Evolutionary conservation across 2,113 vertebrate genomes (phyloP), one percentile per base, ranked within the genome.

Genomic region (Tragelaphus buxtoni): DNA sequence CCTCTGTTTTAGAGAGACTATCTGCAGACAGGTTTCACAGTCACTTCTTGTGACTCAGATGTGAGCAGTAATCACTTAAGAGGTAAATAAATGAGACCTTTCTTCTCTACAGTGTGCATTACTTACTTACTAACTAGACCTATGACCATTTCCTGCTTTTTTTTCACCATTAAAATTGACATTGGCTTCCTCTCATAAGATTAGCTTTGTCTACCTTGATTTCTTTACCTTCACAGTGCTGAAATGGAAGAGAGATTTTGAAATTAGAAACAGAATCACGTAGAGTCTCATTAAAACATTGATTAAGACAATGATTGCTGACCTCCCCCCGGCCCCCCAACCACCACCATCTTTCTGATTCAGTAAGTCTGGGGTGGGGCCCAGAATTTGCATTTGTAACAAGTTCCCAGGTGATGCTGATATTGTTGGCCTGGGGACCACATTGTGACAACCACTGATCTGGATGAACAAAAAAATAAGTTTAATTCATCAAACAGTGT

Each of bases 241-340:
- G n/a, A 83, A 65, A 56, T 42, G 7, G n/a, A 94, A 88, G 26
- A 55, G 26, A 93, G 55, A 80, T n/a, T 39, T 45, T 65, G 12
- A 81, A 69, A 91, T 61, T 55, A 55, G 17, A 72, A 77, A 45
- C 22, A 85, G 63, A 65, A 60, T 69, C n/a, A 83, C 65, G 30
- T 69, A 35, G 58, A 81, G 32, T 13, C 45, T 91, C 55, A 8
- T 79, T 22, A 72, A 88, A 61, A 79, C 18, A 72, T 22, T 61
- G 47, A 49, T 84, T 22, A 72, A 88, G 60, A 55, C 14, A 72
- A n/a, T 56, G 55, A n/a, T 61, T 58, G 22, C 77, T 39, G 17
- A 47, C 6, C 8, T 13, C 35, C 18, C 65, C 26, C 47, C 2
- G 2, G 2, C 0, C 26, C 30, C 65, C 9, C 20, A 3, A 2